Evolutionary conservation across 2,888 invertebrate genomes (phyloP), one percentile per base, ranked within the genome.

Genomic region (Anodontia alba): DNA sequence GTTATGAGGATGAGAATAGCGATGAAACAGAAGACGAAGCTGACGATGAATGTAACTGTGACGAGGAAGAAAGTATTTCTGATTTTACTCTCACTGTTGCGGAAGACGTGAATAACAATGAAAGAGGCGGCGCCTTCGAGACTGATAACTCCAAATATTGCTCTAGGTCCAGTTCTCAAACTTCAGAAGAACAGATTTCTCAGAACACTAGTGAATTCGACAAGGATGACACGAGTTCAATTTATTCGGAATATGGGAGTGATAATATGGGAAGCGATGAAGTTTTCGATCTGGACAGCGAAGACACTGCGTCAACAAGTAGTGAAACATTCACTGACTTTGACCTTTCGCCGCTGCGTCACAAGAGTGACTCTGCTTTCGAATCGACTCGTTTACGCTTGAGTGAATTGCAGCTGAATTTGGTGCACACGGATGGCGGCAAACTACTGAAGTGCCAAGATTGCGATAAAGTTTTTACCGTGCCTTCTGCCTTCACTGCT

Each of bases 401-500:
- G 49, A 54, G 38, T 38, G 49, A 46, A 49, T 29, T 75, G 29
- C 69, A 78, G 51, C 29, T 77, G 26, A 72, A 76, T 20, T 57
- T 77, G 26, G 31, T 84, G 26, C 68, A 71, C 36, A 72, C 42
- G 20, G 76, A 71, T 46, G 81, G 73, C 29, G 38, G 71, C 20
- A 77, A 73, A 26, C 33, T 85, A 2, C 69, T 86, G 17, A 89
- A 88, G 72, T 93, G 93, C 71, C 80, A 80, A 10, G 88, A 91
- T 23, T 93, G 93, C 74, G 87, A 89, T 42, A 81, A 87, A 36
- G 87, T 90, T 8, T 93, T 92, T 74, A 81, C 83, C 1, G 73
- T 83, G 29, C 78, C 87, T 20, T 73, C 90, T 0, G 89, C 90
- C n/a, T 91, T 89, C 57, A 88, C 80, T 10, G 69, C 88, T 8